Percentiles rank a stretch among this genome's conserved stretches.
Evolutionary conservation across 2,888 invertebrate genomes (phyloP).

Genomic region (Scaptomyza polygonia): DNA sequence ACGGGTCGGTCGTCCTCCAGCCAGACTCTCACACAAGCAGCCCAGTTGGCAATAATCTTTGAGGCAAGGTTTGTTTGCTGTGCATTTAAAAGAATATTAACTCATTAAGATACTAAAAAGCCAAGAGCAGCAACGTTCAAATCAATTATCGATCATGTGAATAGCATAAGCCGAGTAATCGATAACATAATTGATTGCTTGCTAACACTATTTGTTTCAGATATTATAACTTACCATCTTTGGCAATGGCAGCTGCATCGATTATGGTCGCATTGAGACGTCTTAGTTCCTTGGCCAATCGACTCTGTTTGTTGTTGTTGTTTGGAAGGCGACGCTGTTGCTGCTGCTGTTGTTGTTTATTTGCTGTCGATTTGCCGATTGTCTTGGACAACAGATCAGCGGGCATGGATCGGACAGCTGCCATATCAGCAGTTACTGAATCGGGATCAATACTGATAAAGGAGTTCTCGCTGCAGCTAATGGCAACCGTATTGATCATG

Average conservation of each 20-base stretch:
- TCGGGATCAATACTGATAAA: constrained; percentile 81
- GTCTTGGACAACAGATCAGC: constrained; percentile 5
- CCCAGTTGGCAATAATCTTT: constrained; percentile 87
- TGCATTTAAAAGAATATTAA: not conserved
- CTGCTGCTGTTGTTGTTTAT: constrained; percentile 8
- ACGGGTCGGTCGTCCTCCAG: constrained; percentile 84
- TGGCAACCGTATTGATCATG: constrained; percentile 87
- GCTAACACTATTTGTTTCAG: not conserved
- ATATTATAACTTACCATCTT: constrained; percentile 58
- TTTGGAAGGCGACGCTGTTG: not conserved
- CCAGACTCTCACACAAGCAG: constrained; percentile 88
- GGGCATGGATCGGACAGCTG: constrained; percentile 35
- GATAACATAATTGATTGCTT: not conserved
- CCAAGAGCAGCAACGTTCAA: not conserved
- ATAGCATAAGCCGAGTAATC: not conserved
- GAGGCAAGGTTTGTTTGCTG: constrained; percentile 84
- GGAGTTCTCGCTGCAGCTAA: constrained; percentile 86
- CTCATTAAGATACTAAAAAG: not conserved
- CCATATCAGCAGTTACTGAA: constrained; percentile 28
- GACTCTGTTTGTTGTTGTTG: constrained; percentile 48
- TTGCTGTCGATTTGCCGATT: constrained; percentile 20
- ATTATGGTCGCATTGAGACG: constrained; percentile 89
- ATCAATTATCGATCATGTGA: not conserved
- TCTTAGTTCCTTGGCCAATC: constrained; percentile 85
- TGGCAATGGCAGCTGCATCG: constrained; percentile 82